Evolutionary conservation across 2,797 vertebrate species (phyloP).

Genomic region (Notamacropus eugenii): DNA sequence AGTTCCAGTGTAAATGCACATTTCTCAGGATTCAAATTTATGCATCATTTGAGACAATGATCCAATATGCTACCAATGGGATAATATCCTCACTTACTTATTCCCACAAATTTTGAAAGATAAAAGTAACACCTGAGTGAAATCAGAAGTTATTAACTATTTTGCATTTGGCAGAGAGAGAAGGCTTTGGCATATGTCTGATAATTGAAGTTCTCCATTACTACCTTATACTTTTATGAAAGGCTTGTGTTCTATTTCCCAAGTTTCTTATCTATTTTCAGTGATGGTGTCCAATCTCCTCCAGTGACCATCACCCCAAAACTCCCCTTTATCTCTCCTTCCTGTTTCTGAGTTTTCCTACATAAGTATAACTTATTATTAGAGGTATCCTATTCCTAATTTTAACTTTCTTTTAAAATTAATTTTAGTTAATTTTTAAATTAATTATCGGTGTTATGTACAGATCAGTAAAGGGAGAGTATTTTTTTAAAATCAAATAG

Average conservation of each 20-base stretch:
- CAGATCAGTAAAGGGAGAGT: background rate
- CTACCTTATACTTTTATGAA: background rate
- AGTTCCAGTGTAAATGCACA: background rate
- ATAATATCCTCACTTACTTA: background rate
- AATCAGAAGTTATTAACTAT: background rate
- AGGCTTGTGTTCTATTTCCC: background rate
- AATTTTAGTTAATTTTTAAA: no score
- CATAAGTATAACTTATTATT: background rate
- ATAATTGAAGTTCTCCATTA: background rate
- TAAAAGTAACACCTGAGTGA: background rate
- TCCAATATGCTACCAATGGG: background rate
- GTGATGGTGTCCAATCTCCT: background rate
- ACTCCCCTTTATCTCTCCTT: background rate
- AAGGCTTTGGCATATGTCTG: background rate
- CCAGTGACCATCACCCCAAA: background rate
- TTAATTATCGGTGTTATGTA: background rate
- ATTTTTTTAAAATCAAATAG: background rate
- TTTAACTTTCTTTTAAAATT: background rate
- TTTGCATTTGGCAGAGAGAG: no score
- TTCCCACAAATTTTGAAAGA: background rate
- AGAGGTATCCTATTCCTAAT: background rate
- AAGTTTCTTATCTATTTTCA: background rate
- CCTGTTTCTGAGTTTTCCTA: background rate
- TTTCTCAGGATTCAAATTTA: background rate
- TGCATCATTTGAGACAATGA: background rate